phyloP scores from a whole-genome alignment of 2,113 vertebrate species.

The Hemicordylus capensis region DNA sequence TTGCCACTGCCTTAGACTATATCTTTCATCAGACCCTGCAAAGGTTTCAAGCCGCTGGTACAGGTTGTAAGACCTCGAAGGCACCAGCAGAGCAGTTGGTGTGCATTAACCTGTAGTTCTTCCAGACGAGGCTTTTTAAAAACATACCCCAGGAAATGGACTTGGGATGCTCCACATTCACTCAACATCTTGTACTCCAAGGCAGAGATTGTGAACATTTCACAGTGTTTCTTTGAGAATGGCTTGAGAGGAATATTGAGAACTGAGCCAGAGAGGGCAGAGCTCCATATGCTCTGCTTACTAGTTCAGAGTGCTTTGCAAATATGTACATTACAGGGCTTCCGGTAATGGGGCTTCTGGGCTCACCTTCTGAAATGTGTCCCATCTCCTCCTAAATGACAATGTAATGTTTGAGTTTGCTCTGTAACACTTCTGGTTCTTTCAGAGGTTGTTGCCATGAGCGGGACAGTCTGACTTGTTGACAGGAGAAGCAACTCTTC shows the following conservation, averaged over 20 bases:
- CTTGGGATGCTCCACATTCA: not conserved
- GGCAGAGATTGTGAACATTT: not conserved
- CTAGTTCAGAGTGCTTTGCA: not conserved
- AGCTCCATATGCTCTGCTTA: too few species aligned
- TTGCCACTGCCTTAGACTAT: slow-evolving; percentile 66
- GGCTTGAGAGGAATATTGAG: not conserved
- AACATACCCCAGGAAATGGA: not conserved
- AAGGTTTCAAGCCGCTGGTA: not conserved
- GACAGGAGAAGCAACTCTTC: not conserved
- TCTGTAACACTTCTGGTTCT: not conserved
- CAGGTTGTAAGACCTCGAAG: not conserved
- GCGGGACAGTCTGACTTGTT: not conserved
- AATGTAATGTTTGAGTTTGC: not conserved
- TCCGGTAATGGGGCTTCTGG: not conserved
- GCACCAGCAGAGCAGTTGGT: not conserved
- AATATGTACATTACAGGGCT: too few species aligned
- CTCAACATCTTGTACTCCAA: too few species aligned
- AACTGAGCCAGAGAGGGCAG: not conserved
- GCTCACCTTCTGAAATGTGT: not conserved
- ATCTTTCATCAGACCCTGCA: slow-evolving; percentile 23
- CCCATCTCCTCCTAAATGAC: not conserved
- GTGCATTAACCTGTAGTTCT: not conserved
- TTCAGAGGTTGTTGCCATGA: not conserved
- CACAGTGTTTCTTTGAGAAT: not conserved
- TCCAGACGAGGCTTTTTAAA: not conserved